A percentile compares a stretch with the other conserved stretches of the same genome.
Evolutionary conservation across 2,797 vertebrate species (phyloP).

Genomic region (Darevskia nairensis): DNA sequence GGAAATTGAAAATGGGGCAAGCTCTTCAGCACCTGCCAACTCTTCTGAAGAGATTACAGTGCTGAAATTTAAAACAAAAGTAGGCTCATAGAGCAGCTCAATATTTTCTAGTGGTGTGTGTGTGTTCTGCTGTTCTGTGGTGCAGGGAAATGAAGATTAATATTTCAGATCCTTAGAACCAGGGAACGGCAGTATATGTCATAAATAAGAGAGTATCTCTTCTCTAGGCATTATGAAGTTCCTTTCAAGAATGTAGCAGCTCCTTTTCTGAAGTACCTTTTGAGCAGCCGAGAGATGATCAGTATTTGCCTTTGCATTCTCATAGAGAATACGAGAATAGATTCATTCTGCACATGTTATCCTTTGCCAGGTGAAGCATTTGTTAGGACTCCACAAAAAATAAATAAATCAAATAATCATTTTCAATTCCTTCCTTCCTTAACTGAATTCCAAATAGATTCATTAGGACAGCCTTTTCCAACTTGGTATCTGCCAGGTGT

Average conservation of each 20-base stretch:
- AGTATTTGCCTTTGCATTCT: neutral
- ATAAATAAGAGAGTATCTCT: slow-evolving; percentile 55
- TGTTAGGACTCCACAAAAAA: neutral
- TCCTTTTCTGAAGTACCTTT: slow-evolving; percentile 10
- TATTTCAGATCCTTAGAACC: slow-evolving; percentile 58
- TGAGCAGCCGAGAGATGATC: slow-evolving; percentile 18
- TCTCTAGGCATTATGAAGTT: slow-evolving; percentile 21
- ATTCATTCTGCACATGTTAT: slow-evolving; percentile 39
- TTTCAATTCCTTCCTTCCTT: neutral
- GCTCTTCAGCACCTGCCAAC: slow-evolving; percentile 51
- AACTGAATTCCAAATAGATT: neutral
- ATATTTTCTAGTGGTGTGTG: slow-evolving; percentile 44
- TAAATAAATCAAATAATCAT: neutral
- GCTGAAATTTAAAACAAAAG: slow-evolving; percentile 39
- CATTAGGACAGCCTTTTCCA: neutral
- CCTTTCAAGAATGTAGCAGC: slow-evolving; percentile 36
- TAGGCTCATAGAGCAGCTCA: slow-evolving; percentile 50
- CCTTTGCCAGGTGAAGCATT: neutral
- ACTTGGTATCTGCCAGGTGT: neutral
- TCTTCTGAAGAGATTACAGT: slow-evolving; percentile 66
- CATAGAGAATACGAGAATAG: slow-evolving; percentile 6
- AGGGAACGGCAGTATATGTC: slow-evolving; percentile 45
- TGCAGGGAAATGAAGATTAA: slow-evolving; percentile 55
- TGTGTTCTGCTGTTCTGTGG: slow-evolving; percentile 49
- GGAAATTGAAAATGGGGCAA: slow-evolving; percentile 46